These are phyloP conservation scores for Dermatemys mawii DNA, from an alignment of 2,113 vertebrate genomes.

Conservation along the genomic window DNA sequence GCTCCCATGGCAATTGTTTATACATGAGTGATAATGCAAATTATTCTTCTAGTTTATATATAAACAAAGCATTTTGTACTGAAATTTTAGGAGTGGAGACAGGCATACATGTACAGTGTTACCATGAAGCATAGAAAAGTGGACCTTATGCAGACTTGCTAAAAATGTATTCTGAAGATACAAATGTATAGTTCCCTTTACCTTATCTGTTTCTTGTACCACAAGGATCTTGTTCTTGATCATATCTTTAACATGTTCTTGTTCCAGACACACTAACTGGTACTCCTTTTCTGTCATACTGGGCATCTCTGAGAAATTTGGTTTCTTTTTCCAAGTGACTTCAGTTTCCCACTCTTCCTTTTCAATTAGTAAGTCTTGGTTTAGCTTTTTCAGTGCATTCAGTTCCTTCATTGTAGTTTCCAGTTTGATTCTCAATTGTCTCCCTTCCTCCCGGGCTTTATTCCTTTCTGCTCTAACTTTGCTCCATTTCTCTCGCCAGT, in stretches of 20 bases:
- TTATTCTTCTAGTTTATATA: background rate
- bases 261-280: background rate
- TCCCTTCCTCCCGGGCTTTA: conserved; percentile 75
- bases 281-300: background rate
- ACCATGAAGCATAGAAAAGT: background rate
- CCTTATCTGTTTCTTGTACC: conserved; percentile 3
- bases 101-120: background rate
- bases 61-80: background rate
- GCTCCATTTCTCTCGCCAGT: conserved; percentile 82
- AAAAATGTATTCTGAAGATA: background rate
- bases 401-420: conserved; percentile 71
- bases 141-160: background rate
- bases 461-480: conserved; percentile 79
- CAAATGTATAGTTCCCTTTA: conserved; percentile 6
- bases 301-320: background rate
- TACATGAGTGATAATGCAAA: background rate
- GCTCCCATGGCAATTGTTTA: background rate
- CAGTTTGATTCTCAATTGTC: conserved; percentile 66
- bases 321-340: background rate
- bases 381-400: conserved; percentile 66
- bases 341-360: background rate
- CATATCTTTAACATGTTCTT: background rate
- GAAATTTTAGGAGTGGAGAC: background rate
- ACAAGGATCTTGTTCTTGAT: background rate
- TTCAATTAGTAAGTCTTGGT: conserved; percentile 22